A percentile compares a stretch with the other conserved stretches of the same genome.
phyloP scores from a whole-genome alignment of 2,888 invertebrate species.

The Helobdella robusta region DNA sequence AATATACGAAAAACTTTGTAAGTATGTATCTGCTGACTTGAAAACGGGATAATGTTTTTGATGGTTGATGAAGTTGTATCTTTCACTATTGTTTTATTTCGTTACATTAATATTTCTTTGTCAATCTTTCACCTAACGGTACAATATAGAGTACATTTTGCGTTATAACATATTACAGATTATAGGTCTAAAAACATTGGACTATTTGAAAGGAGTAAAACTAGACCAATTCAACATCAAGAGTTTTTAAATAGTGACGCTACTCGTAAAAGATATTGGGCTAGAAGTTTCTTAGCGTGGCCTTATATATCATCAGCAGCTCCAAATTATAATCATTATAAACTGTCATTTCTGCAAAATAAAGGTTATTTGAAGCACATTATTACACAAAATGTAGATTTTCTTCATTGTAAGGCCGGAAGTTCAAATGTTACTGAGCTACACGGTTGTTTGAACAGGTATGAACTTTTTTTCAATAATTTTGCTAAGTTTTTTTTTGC shows the following conservation, averaged over 20 bases:
- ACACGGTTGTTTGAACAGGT: conserved; percentile 63
- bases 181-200: conserved; percentile 32
- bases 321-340: conserved; percentile 70
- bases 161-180: too few species aligned
- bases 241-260: conserved; percentile 60
- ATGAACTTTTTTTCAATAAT: background rate
- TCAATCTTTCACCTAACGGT: too few species aligned
- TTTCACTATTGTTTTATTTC: too few species aligned
- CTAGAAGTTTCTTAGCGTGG: conserved; percentile 89
- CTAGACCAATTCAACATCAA: conserved; percentile 73
- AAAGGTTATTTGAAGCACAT: conserved; percentile 57
- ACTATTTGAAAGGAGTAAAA: conserved; percentile 72
- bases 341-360: conserved; percentile 65
- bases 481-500: too few species aligned
- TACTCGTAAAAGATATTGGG: conserved; percentile 77
- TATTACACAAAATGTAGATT: conserved; percentile 94
- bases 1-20: too few species aligned
- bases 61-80: too few species aligned
- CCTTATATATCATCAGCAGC: conserved; percentile 60
- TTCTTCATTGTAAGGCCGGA: conserved; percentile 80
- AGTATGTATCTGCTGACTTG: too few species aligned
- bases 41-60: too few species aligned
- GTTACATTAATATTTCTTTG: too few species aligned
- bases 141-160: too few species aligned
- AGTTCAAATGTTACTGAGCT: conserved; percentile 69